Base-by-base conservation (phyloP, 2,888 invertebrate genomes). In the Dryocosmus kuriphilus region DNA sequence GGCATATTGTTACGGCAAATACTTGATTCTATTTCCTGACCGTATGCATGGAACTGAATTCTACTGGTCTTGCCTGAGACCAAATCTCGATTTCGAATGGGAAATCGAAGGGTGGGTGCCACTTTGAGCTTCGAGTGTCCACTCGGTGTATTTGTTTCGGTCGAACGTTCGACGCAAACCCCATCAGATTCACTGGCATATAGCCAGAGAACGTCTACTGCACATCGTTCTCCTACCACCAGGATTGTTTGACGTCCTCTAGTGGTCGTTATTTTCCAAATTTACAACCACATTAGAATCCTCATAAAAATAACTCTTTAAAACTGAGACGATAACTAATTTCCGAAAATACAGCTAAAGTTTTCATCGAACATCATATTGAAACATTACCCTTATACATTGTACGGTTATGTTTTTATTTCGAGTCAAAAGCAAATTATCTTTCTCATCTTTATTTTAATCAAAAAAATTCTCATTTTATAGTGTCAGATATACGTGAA, bases 121-220 rank as follows among this genome's bases (percentile, higher is more conserved):
- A 67, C 67, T 67, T 67, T 46, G 67, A 67, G 27, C 67, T 46
- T 67, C 46, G 41, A 67, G 67, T 41, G 46, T 46, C 67, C 46
- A 67, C 27, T 67, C n/a, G 67, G 27, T 67, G 46, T 67, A 67
- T 67, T 67, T 67, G 67, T 67, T 67, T 46, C 67, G 67, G 41
- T 67, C 46, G 41, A 67, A 27, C 41, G 22, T 46, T 67, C 67
- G 67, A 67, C 27, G 41, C 67, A 27, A 46, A 46, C 30, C 62
- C 30, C 32, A 67, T 41, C 67, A 67, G 46, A 67, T 27, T 46
- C 24, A 41, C 67, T 67, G 67, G 67, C 27, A 24, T 24, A 41
- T 27, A 24, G 67, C 67, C 67, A 67, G 41, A 67, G 67, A 67
- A 46, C 46, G 24, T 30, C 27, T 67, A n/a, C 22, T 27, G 16